These are phyloP conservation scores for Phylloscopus trochilus DNA, from an alignment of 2,113 vertebrate species.

Conservation along the genomic window DNA sequence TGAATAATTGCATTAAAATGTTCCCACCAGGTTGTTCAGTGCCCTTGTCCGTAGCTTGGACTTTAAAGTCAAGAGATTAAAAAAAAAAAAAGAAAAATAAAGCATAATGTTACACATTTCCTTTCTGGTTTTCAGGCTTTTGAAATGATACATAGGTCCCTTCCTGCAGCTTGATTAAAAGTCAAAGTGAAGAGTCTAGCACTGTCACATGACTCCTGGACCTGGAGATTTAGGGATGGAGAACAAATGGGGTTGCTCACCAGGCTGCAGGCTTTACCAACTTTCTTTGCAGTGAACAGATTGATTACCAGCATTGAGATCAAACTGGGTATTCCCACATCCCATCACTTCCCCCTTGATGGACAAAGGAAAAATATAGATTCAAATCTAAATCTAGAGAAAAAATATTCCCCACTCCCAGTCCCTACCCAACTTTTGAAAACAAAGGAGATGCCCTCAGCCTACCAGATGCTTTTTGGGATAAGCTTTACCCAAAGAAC, in stretches of 20 bases:
- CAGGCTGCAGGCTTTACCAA: neutral
- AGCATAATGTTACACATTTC: neutral
- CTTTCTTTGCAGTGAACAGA: neutral
- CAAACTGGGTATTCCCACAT: neutral
- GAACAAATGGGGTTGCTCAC: neutral
- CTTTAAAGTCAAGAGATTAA: neutral
- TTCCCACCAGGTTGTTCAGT: neutral
- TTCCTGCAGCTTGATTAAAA: neutral
- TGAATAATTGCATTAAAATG: neutral
- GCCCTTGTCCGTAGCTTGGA: neutral
- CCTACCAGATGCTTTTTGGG: neutral
- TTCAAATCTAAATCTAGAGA: neutral
- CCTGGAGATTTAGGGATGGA: neutral
- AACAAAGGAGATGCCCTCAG: neutral
- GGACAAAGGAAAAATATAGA: neutral
- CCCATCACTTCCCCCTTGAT: neutral
- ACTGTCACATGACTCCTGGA: neutral
- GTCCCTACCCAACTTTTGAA: neutral
- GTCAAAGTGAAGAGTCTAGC: neutral
- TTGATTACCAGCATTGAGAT: neutral
- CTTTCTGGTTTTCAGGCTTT: neutral
- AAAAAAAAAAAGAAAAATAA: neutral
- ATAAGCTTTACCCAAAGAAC: slow-evolving; percentile 26
- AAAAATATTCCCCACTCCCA: neutral
- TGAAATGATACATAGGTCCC: neutral